Base-by-base conservation (phyloP, 2,113 vertebrate species). In the Poeciliopsis occidentalis region DNA sequence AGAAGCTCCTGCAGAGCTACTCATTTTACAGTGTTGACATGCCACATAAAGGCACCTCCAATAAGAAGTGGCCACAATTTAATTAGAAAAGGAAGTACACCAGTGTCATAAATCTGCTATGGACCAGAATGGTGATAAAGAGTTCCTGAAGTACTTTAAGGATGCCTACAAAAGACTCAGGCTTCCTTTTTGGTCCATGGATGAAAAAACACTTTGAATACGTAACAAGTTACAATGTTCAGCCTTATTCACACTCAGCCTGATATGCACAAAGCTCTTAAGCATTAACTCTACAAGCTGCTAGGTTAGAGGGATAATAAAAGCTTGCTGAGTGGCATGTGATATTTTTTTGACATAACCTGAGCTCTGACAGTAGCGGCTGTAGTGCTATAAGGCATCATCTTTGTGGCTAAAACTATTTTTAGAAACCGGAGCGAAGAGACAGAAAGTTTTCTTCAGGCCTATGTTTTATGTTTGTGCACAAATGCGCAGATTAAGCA, bases 21-120 rank as follows among this genome's bases (percentile, higher is more conserved):
- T 82, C 75, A 85, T 91, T 85, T 63, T 63, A 31, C 67, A 60
- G 65, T 75, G 83, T 89, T 88, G 83, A 88, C 78, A 80, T 19
- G 44, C 69, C 85, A 85, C 66, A 89, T 66, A 61, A 61, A 80
- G 66, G 60, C 65, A 75, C 78, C 88, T 89, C 78, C 47, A 84
- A 64, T 65, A 79, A 75, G 57, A 70, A 73, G 66, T 32, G 41
- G 19, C 29, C 67, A 30, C 51, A 78, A 86, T 82, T 85, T 79
- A 80, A 85, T 85, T 51, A 74, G 67, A 79, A 73, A 41, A 61
- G 34, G 41, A 79, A 82, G 15, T 62, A 73, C 72, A 72, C 63
- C 68, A 30, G 31, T 64, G 68, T 70, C 69, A 64, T 5, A 0
- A 39, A 11, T n/a, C 15, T n/a, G 22, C 26, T 64, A 15, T 61